Conservation (phyloP, 2,113 vertebrate genomes). For the Dromaius novaehollandiae region DNA sequence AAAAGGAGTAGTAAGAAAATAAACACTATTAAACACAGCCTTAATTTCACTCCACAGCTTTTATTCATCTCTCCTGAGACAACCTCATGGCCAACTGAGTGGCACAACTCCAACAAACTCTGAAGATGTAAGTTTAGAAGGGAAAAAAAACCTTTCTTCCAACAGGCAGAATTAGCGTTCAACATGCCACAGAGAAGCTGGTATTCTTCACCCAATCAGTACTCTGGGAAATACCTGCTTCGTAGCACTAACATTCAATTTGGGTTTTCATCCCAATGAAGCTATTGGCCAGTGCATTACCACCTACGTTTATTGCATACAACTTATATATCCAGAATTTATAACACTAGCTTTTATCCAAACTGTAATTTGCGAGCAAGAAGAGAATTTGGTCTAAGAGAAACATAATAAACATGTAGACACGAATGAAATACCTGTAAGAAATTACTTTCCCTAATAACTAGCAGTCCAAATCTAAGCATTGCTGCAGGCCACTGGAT, state of each 20-base stretch:
- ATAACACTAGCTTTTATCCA: background rate
- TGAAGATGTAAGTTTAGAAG: background rate
- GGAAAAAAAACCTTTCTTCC: background rate
- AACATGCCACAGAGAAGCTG: background rate
- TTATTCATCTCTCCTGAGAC: background rate
- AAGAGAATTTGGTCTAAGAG: background rate
- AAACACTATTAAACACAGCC: background rate
- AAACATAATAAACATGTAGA: background rate
- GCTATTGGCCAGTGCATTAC: background rate
- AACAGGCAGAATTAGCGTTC: background rate
- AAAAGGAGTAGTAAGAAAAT: background rate
- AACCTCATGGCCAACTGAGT: background rate
- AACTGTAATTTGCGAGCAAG: accelerated
- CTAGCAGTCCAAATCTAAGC: background rate
- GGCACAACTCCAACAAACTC: background rate
- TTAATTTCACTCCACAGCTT: background rate
- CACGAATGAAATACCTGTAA: background rate
- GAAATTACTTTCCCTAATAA: background rate
- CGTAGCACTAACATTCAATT: background rate
- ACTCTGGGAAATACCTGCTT: background rate
- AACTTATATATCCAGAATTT: background rate
- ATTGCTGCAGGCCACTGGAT: background rate
- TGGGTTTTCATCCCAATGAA: background rate
- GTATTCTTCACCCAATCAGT: background rate
- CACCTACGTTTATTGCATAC: background rate